Conservation (phyloP, 2,888 invertebrate species). For the Bombyx huttoni region DNA sequence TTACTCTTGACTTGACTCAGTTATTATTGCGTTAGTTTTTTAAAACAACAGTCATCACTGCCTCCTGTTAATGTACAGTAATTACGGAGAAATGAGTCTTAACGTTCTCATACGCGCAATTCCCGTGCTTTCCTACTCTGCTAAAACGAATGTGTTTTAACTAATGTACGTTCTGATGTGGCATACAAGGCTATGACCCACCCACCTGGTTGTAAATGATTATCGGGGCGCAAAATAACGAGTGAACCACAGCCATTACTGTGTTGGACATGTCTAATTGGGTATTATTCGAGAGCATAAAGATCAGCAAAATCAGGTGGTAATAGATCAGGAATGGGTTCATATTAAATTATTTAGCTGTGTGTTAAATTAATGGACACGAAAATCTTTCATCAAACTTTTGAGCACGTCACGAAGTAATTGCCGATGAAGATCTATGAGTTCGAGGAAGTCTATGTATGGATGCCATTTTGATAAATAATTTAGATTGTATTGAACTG, state of each 20-base stretch:
- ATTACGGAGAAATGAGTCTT: slow-evolving; percentile 23
- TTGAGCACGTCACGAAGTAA: slow-evolving; percentile 14
- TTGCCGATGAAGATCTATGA: slow-evolving; percentile 28
- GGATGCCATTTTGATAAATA: slow-evolving; percentile 60
- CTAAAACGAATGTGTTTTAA: background rate
- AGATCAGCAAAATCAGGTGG: too few relatives aligned
- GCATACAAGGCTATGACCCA: too few relatives aligned
- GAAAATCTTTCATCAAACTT: slow-evolving; percentile 5
- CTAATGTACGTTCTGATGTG: too few relatives aligned
- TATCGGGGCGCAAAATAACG: too few relatives aligned
- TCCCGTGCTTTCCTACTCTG: background rate
- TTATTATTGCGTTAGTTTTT: slow-evolving; percentile 56
- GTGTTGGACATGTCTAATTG: too few relatives aligned
- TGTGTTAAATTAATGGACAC: too few relatives aligned
- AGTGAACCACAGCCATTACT: too few relatives aligned
- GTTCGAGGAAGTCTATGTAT: slow-evolving; percentile 62
- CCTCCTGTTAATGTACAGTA: slow-evolving; percentile 28
- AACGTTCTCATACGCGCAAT: background rate
- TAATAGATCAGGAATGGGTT: too few relatives aligned
- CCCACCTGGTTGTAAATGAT: too few relatives aligned
- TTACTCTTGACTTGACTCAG: slow-evolving; percentile 57
- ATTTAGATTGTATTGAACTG: slow-evolving; percentile 53
- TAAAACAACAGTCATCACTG: slow-evolving; percentile 34
- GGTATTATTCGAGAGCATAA: too few relatives aligned
- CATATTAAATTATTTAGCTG: too few relatives aligned